Evolutionary conservation across 2,113 vertebrate genomes (phyloP).

Genomic region (Otolemur garnettii): DNA sequence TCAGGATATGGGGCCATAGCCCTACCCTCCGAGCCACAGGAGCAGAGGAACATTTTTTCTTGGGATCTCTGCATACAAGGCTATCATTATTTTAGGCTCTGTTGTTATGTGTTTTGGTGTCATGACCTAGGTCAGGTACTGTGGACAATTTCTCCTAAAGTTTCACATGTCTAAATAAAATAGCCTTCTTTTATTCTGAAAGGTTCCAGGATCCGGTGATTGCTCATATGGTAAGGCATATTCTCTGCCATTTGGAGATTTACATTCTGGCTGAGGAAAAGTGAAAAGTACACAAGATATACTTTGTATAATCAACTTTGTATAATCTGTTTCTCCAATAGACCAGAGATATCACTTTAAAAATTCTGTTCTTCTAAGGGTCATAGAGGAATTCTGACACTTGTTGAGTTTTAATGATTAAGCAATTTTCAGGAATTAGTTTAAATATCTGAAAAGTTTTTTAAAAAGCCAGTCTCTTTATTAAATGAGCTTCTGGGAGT

Average conservation of each 20-base stretch:
- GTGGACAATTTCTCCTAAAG: neutral
- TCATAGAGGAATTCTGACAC: neutral
- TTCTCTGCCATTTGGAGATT: neutral
- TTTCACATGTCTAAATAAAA: constrained; percentile 30
- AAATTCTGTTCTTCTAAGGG: neutral
- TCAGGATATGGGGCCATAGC: too few species aligned
- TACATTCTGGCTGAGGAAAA: neutral
- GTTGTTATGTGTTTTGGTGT: neutral
- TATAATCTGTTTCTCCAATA: neutral
- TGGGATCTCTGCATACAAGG: neutral
- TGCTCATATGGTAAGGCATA: neutral
- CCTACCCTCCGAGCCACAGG: too few species aligned
- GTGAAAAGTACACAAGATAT: neutral
- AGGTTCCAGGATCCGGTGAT: neutral
- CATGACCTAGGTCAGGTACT: neutral
- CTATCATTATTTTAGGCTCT: neutral
- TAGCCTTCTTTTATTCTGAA: constrained; percentile 31
- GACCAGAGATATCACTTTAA: neutral
- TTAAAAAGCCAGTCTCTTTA: neutral
- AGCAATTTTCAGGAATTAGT: constrained; percentile 33
- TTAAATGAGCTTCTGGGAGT: neutral
- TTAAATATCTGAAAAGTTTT: neutral
- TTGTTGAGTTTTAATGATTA: constrained; percentile 27
- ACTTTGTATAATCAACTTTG: neutral
- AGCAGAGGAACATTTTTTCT: neutral